Conservation (phyloP, 2,797 vertebrate genomes). For the Orientallactaga sibirica region DNA sequence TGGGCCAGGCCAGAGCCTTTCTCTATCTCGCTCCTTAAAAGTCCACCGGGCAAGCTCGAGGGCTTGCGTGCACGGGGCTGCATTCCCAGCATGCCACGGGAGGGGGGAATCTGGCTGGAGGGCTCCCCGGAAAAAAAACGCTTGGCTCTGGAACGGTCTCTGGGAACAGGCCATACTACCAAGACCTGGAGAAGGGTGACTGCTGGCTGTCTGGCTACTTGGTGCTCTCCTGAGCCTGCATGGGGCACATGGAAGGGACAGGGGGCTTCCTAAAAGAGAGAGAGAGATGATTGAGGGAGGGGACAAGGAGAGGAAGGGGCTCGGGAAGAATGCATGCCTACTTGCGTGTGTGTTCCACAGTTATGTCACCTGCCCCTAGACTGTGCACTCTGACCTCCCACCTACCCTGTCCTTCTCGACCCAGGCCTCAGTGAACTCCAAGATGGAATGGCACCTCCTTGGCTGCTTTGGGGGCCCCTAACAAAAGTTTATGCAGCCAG, state of each 20-base stretch:
- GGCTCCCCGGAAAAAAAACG: constrained; percentile 41
- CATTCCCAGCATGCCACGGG: constrained; percentile 56
- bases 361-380: too few relatives aligned
- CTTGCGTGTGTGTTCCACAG: background rate
- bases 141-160: background rate
- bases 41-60: constrained; percentile 54
- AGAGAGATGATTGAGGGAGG: too few relatives aligned
- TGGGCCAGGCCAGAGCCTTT: background rate
- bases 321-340: background rate
- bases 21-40: constrained; percentile 77
- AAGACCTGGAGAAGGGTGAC: background rate
- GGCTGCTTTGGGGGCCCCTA: background rate
- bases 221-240: background rate
- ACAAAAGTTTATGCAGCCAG: background rate
- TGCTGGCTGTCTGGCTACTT: background rate
- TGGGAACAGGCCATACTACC: background rate
- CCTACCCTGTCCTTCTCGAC: background rate
- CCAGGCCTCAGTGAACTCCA: background rate
- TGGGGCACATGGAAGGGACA: too few relatives aligned
- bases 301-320: background rate
- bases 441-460: background rate
- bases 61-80: background rate
- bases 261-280: too few relatives aligned
- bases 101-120: background rate
- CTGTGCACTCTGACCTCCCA: background rate